These are phyloP conservation scores for Caenorhabditis virilis DNA, from an alignment of 2,888 invertebrate genomes.

Conservation along the genomic window DNA sequence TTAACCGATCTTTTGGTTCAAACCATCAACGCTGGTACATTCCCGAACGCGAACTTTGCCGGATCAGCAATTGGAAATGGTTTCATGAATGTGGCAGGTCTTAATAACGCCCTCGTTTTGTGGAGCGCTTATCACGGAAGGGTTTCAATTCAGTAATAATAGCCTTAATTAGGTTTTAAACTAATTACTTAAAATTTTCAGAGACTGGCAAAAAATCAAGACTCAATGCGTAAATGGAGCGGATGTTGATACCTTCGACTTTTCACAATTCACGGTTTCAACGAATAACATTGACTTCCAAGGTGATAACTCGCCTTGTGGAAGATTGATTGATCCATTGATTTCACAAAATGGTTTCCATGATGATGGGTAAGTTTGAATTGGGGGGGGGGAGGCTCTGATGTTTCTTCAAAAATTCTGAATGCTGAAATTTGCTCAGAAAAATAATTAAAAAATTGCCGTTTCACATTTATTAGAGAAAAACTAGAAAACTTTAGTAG, in stretches of 20 bases:
- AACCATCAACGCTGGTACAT: conserved; percentile 50
- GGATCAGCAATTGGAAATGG: conserved; percentile 68
- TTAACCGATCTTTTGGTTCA: conserved; percentile 67
- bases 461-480: no score
- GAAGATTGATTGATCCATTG: conserved; percentile 45
- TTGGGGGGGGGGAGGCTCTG: no score
- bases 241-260: conserved; percentile 56
- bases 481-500: no score
- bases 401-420: no score
- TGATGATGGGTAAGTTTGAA: conserved; percentile 24
- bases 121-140: conserved; percentile 65
- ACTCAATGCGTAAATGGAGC: conserved; percentile 18
- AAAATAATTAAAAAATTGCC: no score
- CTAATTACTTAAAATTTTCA: conserved; percentile 10
- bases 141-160: conserved; percentile 53
- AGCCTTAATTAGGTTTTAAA: background rate
- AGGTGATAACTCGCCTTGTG: conserved; percentile 41
- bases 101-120: conserved; percentile 59
- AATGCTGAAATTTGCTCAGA: no score
- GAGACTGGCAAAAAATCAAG: conserved; percentile 52
- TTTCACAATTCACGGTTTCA: conserved; percentile 31
- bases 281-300: conserved; percentile 44
- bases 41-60: conserved; percentile 56
- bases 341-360: conserved; percentile 32
- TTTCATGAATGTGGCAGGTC: conserved; percentile 59